A percentile compares a stretch with the other conserved stretches of the same genome.
phyloP scores from a whole-genome alignment of 2,888 invertebrate genomes.

The Operophtera brumata region DNA sequence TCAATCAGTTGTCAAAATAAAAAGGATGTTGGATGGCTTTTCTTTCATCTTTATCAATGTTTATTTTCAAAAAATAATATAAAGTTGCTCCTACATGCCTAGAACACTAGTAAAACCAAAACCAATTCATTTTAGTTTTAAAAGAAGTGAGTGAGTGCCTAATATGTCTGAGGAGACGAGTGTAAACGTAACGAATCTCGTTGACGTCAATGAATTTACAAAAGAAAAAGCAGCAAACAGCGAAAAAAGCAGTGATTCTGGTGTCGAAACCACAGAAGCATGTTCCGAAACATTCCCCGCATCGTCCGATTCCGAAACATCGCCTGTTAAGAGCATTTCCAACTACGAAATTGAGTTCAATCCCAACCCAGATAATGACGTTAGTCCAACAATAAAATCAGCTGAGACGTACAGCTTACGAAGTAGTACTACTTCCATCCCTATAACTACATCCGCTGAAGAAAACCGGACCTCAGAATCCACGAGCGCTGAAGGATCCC shows the following conservation, averaged over 20 bases:
- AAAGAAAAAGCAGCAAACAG: conserved; percentile 53
- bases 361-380: background rate
- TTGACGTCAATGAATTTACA: conserved; percentile 54
- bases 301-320: conserved; percentile 46
- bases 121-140: conserved; percentile 35
- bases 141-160: conserved; percentile 32
- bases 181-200: conserved; percentile 49
- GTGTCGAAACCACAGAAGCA: conserved; percentile 49
- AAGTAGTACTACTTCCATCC: conserved; percentile 38
- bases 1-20: background rate
- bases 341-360: conserved; percentile 21
- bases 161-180: conserved; percentile 56
- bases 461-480: conserved; percentile 34
- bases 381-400: conserved; percentile 1
- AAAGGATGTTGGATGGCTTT: background rate
- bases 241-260: conserved; percentile 56
- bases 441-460: conserved; percentile 42
- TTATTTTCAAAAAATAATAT: conserved; percentile 47
- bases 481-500: conserved; percentile 34
- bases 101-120: conserved; percentile 29
- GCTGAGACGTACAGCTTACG: conserved; percentile 18
- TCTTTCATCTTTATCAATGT: conserved; percentile 64
- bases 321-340: conserved; percentile 40
- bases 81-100: conserved; percentile 49
- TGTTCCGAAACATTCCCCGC: conserved; percentile 41